Evolutionary conservation across 2,888 invertebrate genomes (phyloP), one percentile per base, ranked within the genome.

Genomic region (Tachina lurida): DNA sequence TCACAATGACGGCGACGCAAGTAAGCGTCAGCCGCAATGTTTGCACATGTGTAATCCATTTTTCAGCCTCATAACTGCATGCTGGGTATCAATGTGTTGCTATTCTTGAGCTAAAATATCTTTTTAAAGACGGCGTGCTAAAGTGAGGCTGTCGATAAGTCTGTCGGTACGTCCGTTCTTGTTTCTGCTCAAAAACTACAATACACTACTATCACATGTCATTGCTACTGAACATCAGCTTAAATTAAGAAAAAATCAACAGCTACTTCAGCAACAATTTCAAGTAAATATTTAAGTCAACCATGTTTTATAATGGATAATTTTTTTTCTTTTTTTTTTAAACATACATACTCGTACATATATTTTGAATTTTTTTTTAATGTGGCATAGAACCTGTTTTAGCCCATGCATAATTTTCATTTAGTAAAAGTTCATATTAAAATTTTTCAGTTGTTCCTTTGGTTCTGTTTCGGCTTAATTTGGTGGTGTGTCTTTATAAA

Each of bases 181-280:
- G 43, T 65, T 45, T 19, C 71, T 52, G 45, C 39, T 12, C 39
- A 45, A 63, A 63, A 71, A 77, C 4, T 17, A 78, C 77, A 81
- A 84, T 82, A 71, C 82, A 78, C 79, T 86, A 78, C 79, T 86
- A 86, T 86, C 79, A 80, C 79, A 83, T 86, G 86, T 83, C 86
- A 83, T 80, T 86, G 86, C 86, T 86, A 86, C 86, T 80, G 86
- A 83, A 83, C 86, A 73, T 86, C 86, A 86, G 79, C 83, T 79
- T 82, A 77, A 82, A 83, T 74, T 80, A 74, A 75, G 63, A 71
- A 86, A 85, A 74, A 81, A 74, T 85, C 71, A 76, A 71, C 77
- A 73, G 68, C 84, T 41, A 67, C 74, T 74, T n/a, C 45, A 60
- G 67, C 73, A 58, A 73, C 65, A 47, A 52, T 62, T 60, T 52